Percentiles rank a stretch among this genome's conserved stretches.
phyloP scores from a whole-genome alignment of 2,888 invertebrate species.

The Cylindroiulus punctatus region DNA sequence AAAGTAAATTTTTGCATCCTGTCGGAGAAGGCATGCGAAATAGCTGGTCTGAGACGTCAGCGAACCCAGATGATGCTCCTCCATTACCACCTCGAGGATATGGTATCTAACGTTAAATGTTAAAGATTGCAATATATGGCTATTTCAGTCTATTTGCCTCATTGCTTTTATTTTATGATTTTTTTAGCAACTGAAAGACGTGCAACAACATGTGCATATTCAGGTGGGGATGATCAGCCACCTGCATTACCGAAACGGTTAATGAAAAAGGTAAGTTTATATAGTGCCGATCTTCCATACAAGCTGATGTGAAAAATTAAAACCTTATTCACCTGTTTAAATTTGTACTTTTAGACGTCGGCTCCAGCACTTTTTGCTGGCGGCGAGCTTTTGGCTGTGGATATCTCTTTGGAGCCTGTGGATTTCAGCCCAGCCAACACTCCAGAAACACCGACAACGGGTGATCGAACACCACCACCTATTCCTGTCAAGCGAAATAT shows the following conservation, averaged over 20 bases:
- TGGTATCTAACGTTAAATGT: conserved; percentile 68
- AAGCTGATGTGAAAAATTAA: too few relatives aligned
- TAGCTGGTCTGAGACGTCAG: conserved; percentile 66
- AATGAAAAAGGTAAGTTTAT: conserved; percentile 61
- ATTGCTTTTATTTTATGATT: conserved; percentile 56
- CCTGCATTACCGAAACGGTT: conserved; percentile 68
- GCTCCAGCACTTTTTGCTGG: conserved; percentile 54
- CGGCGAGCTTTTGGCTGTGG: conserved; percentile 56
- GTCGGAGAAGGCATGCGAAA: conserved; percentile 68
- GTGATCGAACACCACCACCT: conserved; percentile 55
- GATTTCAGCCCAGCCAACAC: conserved; percentile 44
- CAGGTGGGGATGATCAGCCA: conserved; percentile 64
- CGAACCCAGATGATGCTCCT: conserved; percentile 74
- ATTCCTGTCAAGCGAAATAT: conserved; percentile 58
- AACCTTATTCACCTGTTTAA: background rate
- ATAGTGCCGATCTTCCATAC: background rate
- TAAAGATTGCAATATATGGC: conserved; percentile 53
- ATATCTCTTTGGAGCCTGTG: conserved; percentile 56
- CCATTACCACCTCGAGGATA: conserved; percentile 84
- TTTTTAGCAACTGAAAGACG: conserved; percentile 55
- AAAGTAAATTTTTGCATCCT: conserved; percentile 69
- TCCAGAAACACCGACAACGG: conserved; percentile 52
- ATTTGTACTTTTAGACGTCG: conserved; percentile 53
- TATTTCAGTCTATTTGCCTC: background rate
- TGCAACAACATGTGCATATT: conserved; percentile 57